A percentile compares a stretch with the other conserved stretches of the same genome.
Conservation (phyloP, 2,797 vertebrate species). For the Hafferia zeledoni region DNA sequence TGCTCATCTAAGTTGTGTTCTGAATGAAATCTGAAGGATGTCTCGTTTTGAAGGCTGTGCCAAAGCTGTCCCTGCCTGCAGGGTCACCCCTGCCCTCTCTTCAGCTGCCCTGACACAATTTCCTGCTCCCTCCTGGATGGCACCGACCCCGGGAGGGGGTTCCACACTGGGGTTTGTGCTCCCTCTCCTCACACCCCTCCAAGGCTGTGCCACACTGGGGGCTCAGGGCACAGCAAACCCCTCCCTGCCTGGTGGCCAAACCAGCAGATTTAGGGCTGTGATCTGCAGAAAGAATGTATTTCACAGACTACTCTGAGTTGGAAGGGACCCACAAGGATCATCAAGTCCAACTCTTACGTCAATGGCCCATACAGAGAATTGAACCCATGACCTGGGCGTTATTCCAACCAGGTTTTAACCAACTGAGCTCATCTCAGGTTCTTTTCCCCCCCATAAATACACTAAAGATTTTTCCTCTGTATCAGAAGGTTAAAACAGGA, state of each 20-base stretch:
- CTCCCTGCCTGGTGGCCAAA: neutral
- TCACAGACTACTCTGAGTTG: no score
- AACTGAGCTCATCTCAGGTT: no score
- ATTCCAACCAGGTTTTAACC: no score
- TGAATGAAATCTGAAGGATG: neutral
- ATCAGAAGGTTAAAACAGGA: neutral
- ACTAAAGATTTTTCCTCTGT: neutral
- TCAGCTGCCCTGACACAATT: neutral
- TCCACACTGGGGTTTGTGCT: neutral
- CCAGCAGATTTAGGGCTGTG: neutral
- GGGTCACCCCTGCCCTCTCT: neutral
- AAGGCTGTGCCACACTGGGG: fast-evolving
- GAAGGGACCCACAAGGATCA: no score
- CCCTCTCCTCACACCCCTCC: neutral
- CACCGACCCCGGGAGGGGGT: neutral
- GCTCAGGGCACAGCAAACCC: neutral
- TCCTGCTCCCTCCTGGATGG: neutral
- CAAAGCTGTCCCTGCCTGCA: neutral
- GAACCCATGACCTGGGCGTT: no score
- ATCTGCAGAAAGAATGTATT: neutral
- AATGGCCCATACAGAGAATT: no score
- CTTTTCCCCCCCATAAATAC: fast-evolving
- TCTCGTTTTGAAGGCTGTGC: neutral
- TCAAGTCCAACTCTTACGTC: no score
- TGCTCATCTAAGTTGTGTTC: fast-evolving